These are phyloP conservation scores for Tetramorium bicarinatum DNA, from an alignment of 2,888 invertebrate species.

Conservation along the genomic window DNA sequence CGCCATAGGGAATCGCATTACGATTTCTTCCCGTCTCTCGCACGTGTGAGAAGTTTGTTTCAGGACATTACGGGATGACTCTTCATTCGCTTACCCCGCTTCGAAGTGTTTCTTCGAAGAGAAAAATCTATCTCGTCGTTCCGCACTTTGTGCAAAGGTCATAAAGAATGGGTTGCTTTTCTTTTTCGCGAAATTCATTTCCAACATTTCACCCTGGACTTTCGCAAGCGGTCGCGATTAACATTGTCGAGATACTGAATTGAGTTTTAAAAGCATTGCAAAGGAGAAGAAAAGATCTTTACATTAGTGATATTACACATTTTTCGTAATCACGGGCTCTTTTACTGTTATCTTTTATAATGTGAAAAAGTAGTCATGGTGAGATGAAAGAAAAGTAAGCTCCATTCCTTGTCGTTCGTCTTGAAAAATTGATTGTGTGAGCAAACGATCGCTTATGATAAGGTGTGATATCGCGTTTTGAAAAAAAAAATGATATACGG, in stretches of 20 bases:
- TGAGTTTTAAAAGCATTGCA: conserved; percentile 42
- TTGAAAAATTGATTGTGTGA: background rate
- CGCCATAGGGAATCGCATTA: conserved; percentile 58
- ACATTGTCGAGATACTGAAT: conserved; percentile 28
- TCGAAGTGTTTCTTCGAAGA: conserved; percentile 15
- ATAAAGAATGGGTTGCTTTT: background rate
- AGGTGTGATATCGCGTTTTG: background rate
- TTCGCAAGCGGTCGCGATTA: conserved; percentile 34
- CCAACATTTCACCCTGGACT: background rate
- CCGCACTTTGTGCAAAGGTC: conserved; percentile 31
- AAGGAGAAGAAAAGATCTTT: background rate
- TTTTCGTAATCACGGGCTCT: background rate
- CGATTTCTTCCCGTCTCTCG: conserved; percentile 44
- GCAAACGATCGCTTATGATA: background rate
- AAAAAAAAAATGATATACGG: background rate
- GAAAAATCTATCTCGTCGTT: conserved; percentile 20
- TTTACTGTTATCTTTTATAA: background rate
- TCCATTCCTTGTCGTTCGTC: background rate
- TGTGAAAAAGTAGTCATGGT: background rate
- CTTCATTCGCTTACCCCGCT: conserved; percentile 33
- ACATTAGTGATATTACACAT: conserved; percentile 29
- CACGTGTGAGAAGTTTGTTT: conserved; percentile 52
- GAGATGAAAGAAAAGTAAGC: conserved; percentile 6
- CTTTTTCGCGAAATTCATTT: conserved; percentile 20
- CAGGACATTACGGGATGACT: conserved; percentile 33